Base-by-base conservation (phyloP, 2,113 vertebrate genomes). In the Plotosus lineatus region DNA sequence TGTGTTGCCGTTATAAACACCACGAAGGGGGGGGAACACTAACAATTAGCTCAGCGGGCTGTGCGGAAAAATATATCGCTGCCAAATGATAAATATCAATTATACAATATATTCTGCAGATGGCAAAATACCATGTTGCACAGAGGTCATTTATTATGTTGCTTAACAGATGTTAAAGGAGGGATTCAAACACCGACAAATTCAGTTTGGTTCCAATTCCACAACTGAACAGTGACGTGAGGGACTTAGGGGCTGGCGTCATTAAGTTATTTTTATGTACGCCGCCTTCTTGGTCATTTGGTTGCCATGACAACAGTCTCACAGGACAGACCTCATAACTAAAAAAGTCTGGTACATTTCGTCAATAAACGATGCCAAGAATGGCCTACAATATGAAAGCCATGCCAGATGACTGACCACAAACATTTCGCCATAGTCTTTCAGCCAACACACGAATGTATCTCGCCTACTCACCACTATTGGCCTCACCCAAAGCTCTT, bases 1-100 rank as follows among this genome's bases (percentile, higher is more conserved):
- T 79, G 53, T 58, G 78, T 72, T 72, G 79, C 79, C 63, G 69
- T 74, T 80, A 51, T 63, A 80, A 65, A 56, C 74, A 56, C 61
- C 73, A 76, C 26, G 60, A 48, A 63, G 80, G 42, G 36, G 63
- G 40, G 77, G 38, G 63, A 26, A 75, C 9, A 66, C 36, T 76
- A 69, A 82, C 75, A 75, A 77, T 76, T 51, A 56, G 69, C 79
- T 80, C 58, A 56, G 76, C 58, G 50, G 76, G 76, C 69, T 63
- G 51, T 46, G 66, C 28, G 69, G 79, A 31, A 69, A 66, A 76
- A 75, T 68, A 77, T 19, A 76, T 51, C 31, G 44, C 61, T 69
- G 31, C 38, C 74, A 69, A 51, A 36, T 44, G 40, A 42, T 61
- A 82, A 66, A 77, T 69, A 58, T n/a, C 73, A 77, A 75, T 68